A percentile compares a stretch with the other conserved stretches of the same genome.
phyloP scores from a whole-genome alignment of 37 sponge, comb jelly and placozoan genomes.

The Halichondria panicea region DNA sequence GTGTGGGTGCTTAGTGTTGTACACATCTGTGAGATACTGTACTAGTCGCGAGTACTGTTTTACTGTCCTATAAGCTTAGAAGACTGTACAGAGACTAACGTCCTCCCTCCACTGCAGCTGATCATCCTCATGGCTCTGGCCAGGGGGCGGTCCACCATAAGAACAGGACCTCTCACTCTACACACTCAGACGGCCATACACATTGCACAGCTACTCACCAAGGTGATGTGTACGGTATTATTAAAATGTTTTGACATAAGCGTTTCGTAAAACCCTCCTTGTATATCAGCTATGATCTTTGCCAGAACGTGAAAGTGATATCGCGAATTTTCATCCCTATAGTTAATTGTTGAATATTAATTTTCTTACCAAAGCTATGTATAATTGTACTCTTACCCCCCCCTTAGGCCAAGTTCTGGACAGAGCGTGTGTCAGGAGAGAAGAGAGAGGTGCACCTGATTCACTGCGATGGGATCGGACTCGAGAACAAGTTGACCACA shows the following conservation, averaged over 20 bases:
- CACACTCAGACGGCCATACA: slow-evolving; percentile 96
- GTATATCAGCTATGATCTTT: too few relatives aligned
- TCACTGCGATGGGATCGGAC: slow-evolving; percentile 70
- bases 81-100: not conserved
- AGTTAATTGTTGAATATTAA: too few relatives aligned
- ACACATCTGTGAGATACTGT: too few relatives aligned
- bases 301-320: too few relatives aligned
- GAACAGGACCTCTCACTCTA: slow-evolving; percentile 87
- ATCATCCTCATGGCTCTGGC: slow-evolving; percentile 93
- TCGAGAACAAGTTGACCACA: slow-evolving; percentile 25
- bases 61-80: not conserved
- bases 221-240: slow-evolving; percentile 33
- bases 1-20: too few relatives aligned
- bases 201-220: slow-evolving; percentile 59
- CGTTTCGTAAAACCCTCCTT: too few relatives aligned
- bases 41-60: too few relatives aligned
- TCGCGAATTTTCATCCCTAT: too few relatives aligned
- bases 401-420: slow-evolving; percentile 35
- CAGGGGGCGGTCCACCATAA: slow-evolving; percentile 69
- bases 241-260: too few relatives aligned
- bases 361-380: too few relatives aligned
- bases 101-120: slow-evolving; percentile 64
- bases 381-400: not conserved
- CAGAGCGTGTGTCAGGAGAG: slow-evolving; percentile 29
- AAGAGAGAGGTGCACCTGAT: slow-evolving; percentile 37